phyloP scores from a whole-genome alignment of 1,140 invertebrate genomes.

The Ectropis grisescens region DNA sequence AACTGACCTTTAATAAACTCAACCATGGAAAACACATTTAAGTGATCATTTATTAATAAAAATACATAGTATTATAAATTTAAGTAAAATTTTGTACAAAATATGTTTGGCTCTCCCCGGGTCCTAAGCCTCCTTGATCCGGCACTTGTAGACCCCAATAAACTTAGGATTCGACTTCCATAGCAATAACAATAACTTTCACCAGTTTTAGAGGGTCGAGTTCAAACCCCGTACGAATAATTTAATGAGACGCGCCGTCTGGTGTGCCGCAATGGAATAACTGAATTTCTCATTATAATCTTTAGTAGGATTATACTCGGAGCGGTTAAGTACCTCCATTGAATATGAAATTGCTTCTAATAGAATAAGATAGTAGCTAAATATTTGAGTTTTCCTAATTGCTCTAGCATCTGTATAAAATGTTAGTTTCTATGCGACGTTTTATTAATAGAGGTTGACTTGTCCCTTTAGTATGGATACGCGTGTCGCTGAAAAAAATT shows the following conservation, averaged over 20 bases:
- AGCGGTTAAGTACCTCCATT: conserved; percentile 4
- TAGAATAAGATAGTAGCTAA: conserved; percentile 13
- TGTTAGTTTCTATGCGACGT: too few relatives aligned
- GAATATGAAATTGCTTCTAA: conserved; percentile 9
- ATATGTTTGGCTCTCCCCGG: too few relatives aligned
- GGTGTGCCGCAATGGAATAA: conserved; percentile 9
- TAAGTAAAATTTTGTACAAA: too few relatives aligned
- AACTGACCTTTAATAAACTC: too few relatives aligned
- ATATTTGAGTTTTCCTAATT: conserved; percentile 5
- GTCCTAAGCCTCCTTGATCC: too few relatives aligned
- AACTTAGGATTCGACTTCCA: background rate
- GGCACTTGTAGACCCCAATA: conserved; percentile 2
- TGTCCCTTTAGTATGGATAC: too few relatives aligned
- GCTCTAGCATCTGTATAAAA: too few relatives aligned
- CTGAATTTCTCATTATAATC: conserved; percentile 19
- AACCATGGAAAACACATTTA: too few relatives aligned
- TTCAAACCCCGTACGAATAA: conserved; percentile 14
- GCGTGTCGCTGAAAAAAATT: too few relatives aligned
- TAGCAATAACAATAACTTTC: conserved; percentile 3
- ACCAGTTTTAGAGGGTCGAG: conserved; percentile 1
- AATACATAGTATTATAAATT: too few relatives aligned
- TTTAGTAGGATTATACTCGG: conserved; percentile 16
- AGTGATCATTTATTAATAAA: too few relatives aligned
- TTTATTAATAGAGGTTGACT: too few relatives aligned
- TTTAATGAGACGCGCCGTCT: conserved; percentile 7